Conservation (phyloP, 2,797 vertebrate genomes). For the Phataginus tetradactyla region DNA sequence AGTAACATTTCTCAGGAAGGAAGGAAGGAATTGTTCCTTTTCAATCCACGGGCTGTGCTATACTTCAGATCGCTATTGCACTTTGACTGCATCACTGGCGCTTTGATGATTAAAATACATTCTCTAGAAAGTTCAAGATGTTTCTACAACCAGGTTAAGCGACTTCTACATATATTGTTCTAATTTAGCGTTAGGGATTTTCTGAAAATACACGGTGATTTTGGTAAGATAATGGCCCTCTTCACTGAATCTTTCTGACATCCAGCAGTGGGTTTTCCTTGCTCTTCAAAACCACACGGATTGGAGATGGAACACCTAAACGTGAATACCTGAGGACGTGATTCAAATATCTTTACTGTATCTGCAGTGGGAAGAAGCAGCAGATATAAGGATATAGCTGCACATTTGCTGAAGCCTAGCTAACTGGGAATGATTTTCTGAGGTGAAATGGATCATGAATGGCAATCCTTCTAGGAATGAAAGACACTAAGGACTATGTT, state of each 20-base stretch:
- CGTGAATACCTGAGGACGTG: not conserved
- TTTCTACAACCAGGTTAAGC: not conserved
- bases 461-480: conserved; percentile 27
- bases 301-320: not conserved
- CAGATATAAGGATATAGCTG: not conserved
- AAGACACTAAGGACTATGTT: not conserved
- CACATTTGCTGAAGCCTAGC: not conserved
- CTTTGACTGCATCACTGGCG: not conserved
- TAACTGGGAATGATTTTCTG: not conserved
- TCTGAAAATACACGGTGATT: conserved; percentile 17
- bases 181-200: not conserved
- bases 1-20: not conserved
- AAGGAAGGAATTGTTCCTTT: not conserved
- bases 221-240: not conserved
- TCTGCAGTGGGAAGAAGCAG: not conserved
- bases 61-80: not conserved
- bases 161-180: not conserved
- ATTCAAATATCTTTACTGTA: not conserved
- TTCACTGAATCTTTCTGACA: not conserved
- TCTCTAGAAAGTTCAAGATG: not conserved
- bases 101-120: not conserved
- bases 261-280: not conserved
- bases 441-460: conserved; percentile 7
- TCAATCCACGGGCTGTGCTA: not conserved
- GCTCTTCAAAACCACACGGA: conserved; percentile 17